Base-by-base conservation (phyloP, 2,888 invertebrate genomes). In the Temnothorax unifasciatus region DNA sequence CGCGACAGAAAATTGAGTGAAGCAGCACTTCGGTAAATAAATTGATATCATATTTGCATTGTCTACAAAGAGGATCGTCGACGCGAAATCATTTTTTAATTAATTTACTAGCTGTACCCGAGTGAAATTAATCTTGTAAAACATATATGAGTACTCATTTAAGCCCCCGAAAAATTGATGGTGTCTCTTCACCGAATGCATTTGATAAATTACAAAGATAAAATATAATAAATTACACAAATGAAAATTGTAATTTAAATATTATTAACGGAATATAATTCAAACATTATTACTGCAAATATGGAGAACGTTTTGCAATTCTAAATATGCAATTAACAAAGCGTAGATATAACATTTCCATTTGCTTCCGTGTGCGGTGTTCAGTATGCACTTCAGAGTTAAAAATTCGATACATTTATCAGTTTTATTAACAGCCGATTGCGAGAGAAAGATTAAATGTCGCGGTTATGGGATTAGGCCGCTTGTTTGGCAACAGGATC, bases 401-500 rank as follows among this genome's bases (percentile, higher is more conserved):
- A 29, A 69, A 77, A 54, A 44, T 77, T 57, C n/a, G 15, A n/a
- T 0, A 21, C 21, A 13, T 41, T 54, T 29, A 25, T 52, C 38
- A 3, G 13, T 52, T 68, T 38, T 41, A 25, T 64, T 25, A 57
- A 47, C 44, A 21, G 2, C 18, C 8, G 8, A 41, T 34, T 34
- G 34, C n/a, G 38, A 15, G 21, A 21, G 15, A 21, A n/a, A 29
- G 18, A 61, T 41, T 50, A 59, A 74, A 44, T 2, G 29, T 41
- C 18, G 11, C 5, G n/a, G 29, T 63, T 64, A 59, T 44, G 44
- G 15, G 1, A 54, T 5, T 21, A 54, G 38, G 29, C 38, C 21
- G 54, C 47, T 83, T 81, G 79, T 87, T 86, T 83, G 76, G 76
- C 82, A 89, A 83, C 82, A 47, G 79, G 85, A 83, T 90, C 90